Base-by-base conservation (phyloP, 2,888 invertebrate species). In the Eupithecia abbreviata region DNA sequence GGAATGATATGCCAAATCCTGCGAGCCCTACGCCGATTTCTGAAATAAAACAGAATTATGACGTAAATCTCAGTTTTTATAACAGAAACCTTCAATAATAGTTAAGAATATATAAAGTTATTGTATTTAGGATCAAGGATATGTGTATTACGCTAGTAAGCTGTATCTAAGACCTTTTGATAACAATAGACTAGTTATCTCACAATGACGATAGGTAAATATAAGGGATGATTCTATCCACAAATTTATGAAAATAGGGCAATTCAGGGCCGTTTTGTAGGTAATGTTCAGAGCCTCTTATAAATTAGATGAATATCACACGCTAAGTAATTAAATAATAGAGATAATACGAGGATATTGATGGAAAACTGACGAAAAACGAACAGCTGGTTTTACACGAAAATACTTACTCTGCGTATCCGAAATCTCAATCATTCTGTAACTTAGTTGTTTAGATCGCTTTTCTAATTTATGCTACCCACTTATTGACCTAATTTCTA, bases 21-120 rank as follows among this genome's bases (percentile, higher is more conserved):
- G 99, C 98, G 72, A 99, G 96, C 30, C 99, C 99, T 65, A 99
- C 98, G 41, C 99, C 99, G 87, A 99, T 99, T 95, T 99, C 98
- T 98, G 95, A 79, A 96, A 96, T 84, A 84, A 84, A n/a, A n/a
- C 42, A 7, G 1, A 68, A 43, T 68, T 42, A 15, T 42, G 15
- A 42, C 42, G 41, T 55, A 55, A 49, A 55, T 18, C 58, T 58
- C 2, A 58, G 6, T 51, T 51, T 18, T 30, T 30, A 62, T 30
- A 4, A 62, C 62, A 62, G 12, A 62, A 30, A 51, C 51, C 1
- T 15, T 13, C 4, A 13, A 13, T 5, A 51, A 51, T 51, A 49
- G 15, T 58, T 58, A 18, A 18, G 18, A 18, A 58, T 18, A 18
- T 58, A 18, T 58, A 4, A 2, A 18, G 9, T 58, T 18, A 2